These are phyloP conservation scores for Coenobita brevimanus DNA, from an alignment of 1,140 invertebrate genomes.

Conservation along the genomic window DNA sequence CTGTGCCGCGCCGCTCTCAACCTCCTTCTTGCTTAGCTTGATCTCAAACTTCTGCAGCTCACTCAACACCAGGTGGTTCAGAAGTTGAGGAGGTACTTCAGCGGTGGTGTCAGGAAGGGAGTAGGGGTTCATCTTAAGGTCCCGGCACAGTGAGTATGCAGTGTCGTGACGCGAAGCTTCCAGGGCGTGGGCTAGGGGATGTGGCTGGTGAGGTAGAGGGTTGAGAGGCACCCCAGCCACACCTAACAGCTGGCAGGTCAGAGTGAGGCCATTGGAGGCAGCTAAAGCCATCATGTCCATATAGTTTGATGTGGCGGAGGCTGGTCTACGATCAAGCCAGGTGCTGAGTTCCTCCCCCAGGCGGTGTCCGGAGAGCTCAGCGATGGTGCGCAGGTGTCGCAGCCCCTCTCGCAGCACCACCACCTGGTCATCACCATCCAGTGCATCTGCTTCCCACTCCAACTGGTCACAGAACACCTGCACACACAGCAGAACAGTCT, in stretches of 20 bases:
- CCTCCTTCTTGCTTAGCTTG: constrained; percentile 40
- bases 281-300: constrained; percentile 35
- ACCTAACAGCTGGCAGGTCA: constrained; percentile 55
- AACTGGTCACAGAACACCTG: constrained; percentile 49
- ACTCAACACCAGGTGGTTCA: constrained; percentile 30
- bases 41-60: constrained; percentile 39
- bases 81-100: constrained; percentile 22
- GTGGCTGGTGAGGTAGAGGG: constrained; percentile 26
- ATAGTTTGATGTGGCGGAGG: not conserved
- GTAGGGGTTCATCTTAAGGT: constrained; percentile 54
- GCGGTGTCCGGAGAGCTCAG: constrained; percentile 40
- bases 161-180: constrained; percentile 4
- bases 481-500: not conserved
- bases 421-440: not conserved
- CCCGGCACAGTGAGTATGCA: constrained; percentile 48
- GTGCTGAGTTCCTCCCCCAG: constrained; percentile 26
- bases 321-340: constrained; percentile 29
- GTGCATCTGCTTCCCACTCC: constrained; percentile 18
- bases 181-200: constrained; percentile 29
- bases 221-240: constrained; percentile 50
- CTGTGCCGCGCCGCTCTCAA: not conserved
- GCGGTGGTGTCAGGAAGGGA: not conserved
- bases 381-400: constrained; percentile 20
- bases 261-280: constrained; percentile 34
- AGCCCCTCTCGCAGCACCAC: constrained; percentile 16